phyloP scores from a whole-genome alignment of 2,888 invertebrate species.

The Sarcophaga caerulescens region DNA sequence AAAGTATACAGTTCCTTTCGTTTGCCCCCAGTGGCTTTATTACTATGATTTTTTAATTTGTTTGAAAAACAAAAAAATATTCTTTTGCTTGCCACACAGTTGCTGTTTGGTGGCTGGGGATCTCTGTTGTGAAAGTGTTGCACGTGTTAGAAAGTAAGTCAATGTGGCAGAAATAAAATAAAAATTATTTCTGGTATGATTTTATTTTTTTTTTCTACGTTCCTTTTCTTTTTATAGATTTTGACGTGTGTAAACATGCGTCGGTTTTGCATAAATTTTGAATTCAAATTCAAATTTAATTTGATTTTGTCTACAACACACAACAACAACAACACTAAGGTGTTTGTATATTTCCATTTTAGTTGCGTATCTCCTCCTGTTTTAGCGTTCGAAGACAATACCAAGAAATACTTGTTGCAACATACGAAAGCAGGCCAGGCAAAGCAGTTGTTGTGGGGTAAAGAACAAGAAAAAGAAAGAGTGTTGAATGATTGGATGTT shows the following conservation, averaged over 20 bases:
- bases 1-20: no score
- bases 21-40: no score
- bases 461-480: slow-evolving; percentile 35
- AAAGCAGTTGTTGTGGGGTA: background rate
- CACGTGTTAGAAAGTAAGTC: slow-evolving; percentile 48
- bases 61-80: background rate
- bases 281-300: slow-evolving; percentile 69
- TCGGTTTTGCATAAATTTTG: slow-evolving; percentile 75
- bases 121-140: slow-evolving; percentile 38
- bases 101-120: slow-evolving; percentile 20
- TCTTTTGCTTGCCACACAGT: background rate
- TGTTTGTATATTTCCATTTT: slow-evolving; percentile 42
- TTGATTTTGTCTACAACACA: slow-evolving; percentile 72
- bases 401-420: slow-evolving; percentile 45
- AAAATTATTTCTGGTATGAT: background rate
- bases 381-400: slow-evolving; percentile 3
- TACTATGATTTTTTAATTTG: background rate
- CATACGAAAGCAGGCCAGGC: slow-evolving; percentile 18
- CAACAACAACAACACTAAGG: slow-evolving; percentile 29
- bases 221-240: slow-evolving; percentile 24
- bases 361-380: slow-evolving; percentile 7
- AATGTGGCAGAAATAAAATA: slow-evolving; percentile 25
- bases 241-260: slow-evolving; percentile 73
- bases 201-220: background rate
- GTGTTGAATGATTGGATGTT: slow-evolving; percentile 52